Percentiles rank a stretch among this genome's conserved stretches.
These are phyloP conservation scores for Hololepta plana DNA, from an alignment of 2,888 invertebrate genomes.

Conservation along the genomic window DNA sequence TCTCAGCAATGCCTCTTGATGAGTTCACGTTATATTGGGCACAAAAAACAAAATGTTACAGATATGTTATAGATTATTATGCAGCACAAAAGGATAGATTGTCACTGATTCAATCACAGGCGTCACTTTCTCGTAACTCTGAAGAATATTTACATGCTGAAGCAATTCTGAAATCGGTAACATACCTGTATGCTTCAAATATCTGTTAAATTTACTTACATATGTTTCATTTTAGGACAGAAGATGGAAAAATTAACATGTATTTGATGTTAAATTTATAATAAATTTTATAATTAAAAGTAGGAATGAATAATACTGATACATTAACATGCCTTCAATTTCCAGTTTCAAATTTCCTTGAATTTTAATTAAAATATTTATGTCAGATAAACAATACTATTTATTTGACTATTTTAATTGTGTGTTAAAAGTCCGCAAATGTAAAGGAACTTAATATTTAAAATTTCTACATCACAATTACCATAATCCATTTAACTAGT, in stretches of 20 bases:
- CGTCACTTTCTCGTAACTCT: constrained; percentile 39
- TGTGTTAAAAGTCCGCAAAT: constrained; percentile 3
- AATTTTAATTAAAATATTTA: constrained; percentile 10
- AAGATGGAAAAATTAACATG: constrained; percentile 17
- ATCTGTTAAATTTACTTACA: constrained; percentile 3
- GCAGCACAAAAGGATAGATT: constrained; percentile 42
- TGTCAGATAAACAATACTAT: constrained; percentile 7
- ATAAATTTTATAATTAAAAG: constrained; percentile 15
- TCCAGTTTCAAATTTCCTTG: constrained; percentile 12
- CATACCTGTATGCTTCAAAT: too few relatives aligned
- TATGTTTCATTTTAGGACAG: constrained; percentile 15
- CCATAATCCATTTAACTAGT: too few relatives aligned
- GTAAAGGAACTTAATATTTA: constrained; percentile 2
- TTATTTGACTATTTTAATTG: constrained; percentile 8
- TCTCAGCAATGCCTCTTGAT: constrained; percentile 17
- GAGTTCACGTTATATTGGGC: constrained; percentile 43
- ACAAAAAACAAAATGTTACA: constrained; percentile 43
- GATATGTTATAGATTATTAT: constrained; percentile 41
- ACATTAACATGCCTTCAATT: constrained; percentile 22
- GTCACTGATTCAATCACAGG: constrained; percentile 42
- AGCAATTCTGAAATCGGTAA: constrained; percentile 46
- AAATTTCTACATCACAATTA: background rate
- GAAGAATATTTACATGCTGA: constrained; percentile 60
- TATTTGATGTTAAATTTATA: constrained; percentile 6
- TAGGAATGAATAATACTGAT: constrained; percentile 24